Percentiles rank a stretch among this genome's conserved stretches.
phyloP scores from a whole-genome alignment of 2,797 vertebrate genomes.

The Oreochromis mossambicus region DNA sequence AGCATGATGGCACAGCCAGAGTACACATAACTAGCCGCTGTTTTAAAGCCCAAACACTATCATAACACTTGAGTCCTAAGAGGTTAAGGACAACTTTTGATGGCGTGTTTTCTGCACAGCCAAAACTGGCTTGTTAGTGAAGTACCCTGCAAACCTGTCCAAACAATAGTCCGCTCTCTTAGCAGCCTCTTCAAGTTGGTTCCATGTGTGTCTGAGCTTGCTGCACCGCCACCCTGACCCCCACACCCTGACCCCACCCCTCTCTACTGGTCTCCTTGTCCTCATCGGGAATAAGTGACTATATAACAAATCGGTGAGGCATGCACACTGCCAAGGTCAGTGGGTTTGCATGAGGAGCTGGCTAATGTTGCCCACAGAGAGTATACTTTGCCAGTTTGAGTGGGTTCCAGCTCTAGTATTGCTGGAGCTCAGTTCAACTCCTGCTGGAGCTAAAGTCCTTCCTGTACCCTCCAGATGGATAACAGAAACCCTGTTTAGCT shows the following conservation, averaged over 20 bases:
- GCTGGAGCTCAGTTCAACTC: slow-evolving; percentile 53
- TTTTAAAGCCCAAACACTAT: slow-evolving; percentile 41
- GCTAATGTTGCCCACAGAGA: slow-evolving; percentile 64
- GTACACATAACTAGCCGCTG: slow-evolving; percentile 38
- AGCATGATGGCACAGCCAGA: slow-evolving; percentile 25
- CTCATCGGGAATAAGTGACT: slow-evolving; percentile 67
- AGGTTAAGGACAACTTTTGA: slow-evolving; percentile 44
- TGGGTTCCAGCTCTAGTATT: slow-evolving; percentile 58
- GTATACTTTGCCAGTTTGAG: slow-evolving; percentile 63
- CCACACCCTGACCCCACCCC: background rate
- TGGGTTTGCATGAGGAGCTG: slow-evolving; percentile 70
- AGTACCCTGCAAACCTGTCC: slow-evolving; percentile 52
- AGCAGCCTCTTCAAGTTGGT: slow-evolving; percentile 59
- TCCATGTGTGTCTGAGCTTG: slow-evolving; percentile 44
- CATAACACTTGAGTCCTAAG: slow-evolving; percentile 58
- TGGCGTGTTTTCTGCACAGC: slow-evolving; percentile 49
- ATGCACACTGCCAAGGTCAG: slow-evolving; percentile 62
- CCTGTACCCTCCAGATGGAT: slow-evolving; percentile 65
- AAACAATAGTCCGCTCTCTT: slow-evolving; percentile 59
- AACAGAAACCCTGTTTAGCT: slow-evolving; percentile 43
- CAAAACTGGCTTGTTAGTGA: slow-evolving; percentile 40
- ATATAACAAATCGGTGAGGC: slow-evolving; percentile 59
- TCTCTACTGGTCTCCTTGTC: slow-evolving; percentile 41
- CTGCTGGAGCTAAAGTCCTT: slow-evolving; percentile 55
- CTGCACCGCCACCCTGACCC: background rate